Evolutionary conservation across 2,797 vertebrate genomes (phyloP).

Genomic region (Danio kyathit): DNA sequence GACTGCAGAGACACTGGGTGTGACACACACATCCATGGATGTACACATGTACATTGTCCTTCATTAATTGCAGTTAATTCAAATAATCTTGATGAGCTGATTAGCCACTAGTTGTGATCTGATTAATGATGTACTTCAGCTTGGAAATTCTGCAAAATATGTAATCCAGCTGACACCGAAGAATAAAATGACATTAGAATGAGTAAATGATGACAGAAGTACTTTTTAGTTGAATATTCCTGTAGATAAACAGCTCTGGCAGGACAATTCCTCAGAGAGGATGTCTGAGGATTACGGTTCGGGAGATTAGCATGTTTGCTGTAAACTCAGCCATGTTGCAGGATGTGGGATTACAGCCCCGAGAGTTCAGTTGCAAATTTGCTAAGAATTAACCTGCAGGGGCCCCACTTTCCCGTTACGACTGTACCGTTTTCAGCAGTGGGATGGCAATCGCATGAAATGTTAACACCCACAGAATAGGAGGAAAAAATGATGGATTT

Average conservation of each 20-base stretch:
- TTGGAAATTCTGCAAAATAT: no score
- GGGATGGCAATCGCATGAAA: constrained; percentile 1
- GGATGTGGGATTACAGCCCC: constrained; percentile 44
- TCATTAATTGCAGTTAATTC: no score
- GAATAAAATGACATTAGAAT: background rate
- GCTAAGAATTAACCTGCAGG: constrained; percentile 18
- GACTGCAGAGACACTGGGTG: no score
- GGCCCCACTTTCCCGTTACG: background rate
- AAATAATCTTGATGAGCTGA: no score
- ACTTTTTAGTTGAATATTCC: background rate
- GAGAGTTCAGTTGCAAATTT: constrained; percentile 28
- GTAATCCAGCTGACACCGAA: no score
- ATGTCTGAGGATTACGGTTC: constrained; percentile 56
- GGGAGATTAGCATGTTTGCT: constrained; percentile 69
- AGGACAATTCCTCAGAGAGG: background rate
- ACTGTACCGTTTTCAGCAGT: constrained; percentile 10
- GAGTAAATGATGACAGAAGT: background rate
- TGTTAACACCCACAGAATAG: constrained; percentile 15
- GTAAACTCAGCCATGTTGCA: background rate
- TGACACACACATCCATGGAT: no score
- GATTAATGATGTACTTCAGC: no score
- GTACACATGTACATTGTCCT: no score
- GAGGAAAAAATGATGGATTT: constrained; percentile 28
- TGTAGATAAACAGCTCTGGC: background rate
- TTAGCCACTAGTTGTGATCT: no score